Evolutionary conservation across 2,888 invertebrate genomes (phyloP).

Genomic region (Antitype chi): DNA sequence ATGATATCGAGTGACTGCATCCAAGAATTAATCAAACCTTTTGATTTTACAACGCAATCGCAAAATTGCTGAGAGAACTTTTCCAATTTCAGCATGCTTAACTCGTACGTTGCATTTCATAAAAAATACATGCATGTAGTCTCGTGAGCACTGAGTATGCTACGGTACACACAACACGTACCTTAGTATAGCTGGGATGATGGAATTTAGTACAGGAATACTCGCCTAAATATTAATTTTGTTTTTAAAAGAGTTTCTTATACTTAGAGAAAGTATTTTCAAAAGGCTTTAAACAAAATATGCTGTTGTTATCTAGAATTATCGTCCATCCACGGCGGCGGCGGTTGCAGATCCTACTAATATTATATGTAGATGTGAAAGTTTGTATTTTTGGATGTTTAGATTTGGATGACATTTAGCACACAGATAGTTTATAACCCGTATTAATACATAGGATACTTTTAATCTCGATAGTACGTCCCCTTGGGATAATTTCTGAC

Average conservation of each 20-base stretch:
- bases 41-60: slow-evolving; percentile 33
- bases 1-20: neutral
- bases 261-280: neutral
- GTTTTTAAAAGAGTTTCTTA: slow-evolving; percentile 14
- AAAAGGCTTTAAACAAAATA: neutral
- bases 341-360: too few relatives aligned
- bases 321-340: neutral
- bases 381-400: too few relatives aligned
- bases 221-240: neutral
- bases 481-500: too few relatives aligned
- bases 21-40: slow-evolving; percentile 30
- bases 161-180: slow-evolving; percentile 17
- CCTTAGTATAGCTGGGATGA: neutral
- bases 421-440: too few relatives aligned
- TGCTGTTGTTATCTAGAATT: neutral
- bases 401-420: too few relatives aligned
- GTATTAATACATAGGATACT: too few relatives aligned
- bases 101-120: slow-evolving; percentile 56
- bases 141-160: slow-evolving; percentile 10
- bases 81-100: slow-evolving; percentile 54
- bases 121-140: slow-evolving; percentile 45
- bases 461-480: too few relatives aligned
- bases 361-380: too few relatives aligned
- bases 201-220: slow-evolving; percentile 19
- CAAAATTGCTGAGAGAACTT: slow-evolving; percentile 46